Percentiles rank a stretch among this genome's conserved stretches.
Conservation (phyloP, 1,140 invertebrate genomes). For the Ceratosolen fusciceps region DNA sequence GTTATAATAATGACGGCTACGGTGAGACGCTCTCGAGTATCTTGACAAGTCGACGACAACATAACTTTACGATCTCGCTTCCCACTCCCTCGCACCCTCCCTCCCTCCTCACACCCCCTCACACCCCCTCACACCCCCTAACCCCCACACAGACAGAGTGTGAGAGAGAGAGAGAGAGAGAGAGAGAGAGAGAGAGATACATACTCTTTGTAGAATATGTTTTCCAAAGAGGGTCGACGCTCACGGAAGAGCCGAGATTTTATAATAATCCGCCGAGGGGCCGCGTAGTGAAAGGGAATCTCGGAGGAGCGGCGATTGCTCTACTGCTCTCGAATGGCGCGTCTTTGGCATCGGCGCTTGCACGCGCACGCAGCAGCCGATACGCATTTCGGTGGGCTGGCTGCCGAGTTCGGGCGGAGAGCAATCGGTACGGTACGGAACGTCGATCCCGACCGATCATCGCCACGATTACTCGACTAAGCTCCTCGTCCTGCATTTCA, state of each 20-base stretch:
- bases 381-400: not conserved
- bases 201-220: no score
- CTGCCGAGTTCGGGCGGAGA: not conserved
- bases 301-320: constrained; percentile 39
- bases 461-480: not conserved
- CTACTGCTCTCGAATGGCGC: constrained; percentile 41
- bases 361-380: constrained; percentile 22
- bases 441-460: not conserved
- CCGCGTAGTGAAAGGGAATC: constrained; percentile 47
- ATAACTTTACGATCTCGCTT: not conserved
- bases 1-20: constrained; percentile 39
- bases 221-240: not conserved
- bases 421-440: no score
- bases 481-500: no score
- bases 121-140: not conserved
- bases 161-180: not conserved
- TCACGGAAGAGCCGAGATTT: constrained; percentile 3
- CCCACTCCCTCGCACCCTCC: not conserved
- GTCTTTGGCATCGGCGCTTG: no score
- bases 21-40: not conserved
- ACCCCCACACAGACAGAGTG: not conserved
- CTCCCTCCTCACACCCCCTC: not conserved
- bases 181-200: constrained; percentile 7
- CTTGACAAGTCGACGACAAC: constrained; percentile 37
- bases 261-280: constrained; percentile 30